phyloP scores from a whole-genome alignment of 1,140 invertebrate genomes.

The Drosophila ironensis region DNA sequence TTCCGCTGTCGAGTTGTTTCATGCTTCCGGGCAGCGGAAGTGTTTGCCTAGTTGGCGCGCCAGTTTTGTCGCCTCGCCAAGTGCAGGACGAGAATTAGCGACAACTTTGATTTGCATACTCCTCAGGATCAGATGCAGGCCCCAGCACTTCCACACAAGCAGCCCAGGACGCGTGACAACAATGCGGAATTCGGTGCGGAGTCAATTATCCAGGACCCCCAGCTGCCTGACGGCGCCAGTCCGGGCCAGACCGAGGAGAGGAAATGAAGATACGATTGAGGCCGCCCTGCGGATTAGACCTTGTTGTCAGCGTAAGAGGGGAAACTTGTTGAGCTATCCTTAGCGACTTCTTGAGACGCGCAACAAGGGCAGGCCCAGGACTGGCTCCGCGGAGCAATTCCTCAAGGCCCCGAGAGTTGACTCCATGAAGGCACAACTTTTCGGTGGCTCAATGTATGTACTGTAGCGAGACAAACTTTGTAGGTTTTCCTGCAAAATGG shows the following conservation, averaged over 20 bases:
- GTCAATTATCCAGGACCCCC: slow-evolving; percentile 77
- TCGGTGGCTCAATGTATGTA: slow-evolving; percentile 4
- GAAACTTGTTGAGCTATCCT: slow-evolving; percentile 67
- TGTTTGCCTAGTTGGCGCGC: slow-evolving; percentile 79
- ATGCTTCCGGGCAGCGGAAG: slow-evolving; percentile 78
- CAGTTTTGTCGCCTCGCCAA: slow-evolving; percentile 73
- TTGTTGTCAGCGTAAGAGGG: slow-evolving; percentile 38
- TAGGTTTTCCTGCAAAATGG: slow-evolving; percentile 70
- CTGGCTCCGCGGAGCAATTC: slow-evolving; percentile 53
- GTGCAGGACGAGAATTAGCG: slow-evolving; percentile 39
- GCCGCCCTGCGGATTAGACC: slow-evolving; percentile 17
- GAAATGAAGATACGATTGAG: slow-evolving; percentile 71
- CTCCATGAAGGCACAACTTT: slow-evolving; percentile 25
- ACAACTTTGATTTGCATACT: slow-evolving; percentile 75
- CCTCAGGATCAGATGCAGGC: slow-evolving; percentile 12
- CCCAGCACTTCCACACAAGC: not conserved
- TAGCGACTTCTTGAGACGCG: slow-evolving; percentile 12
- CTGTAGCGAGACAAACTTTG: slow-evolving; percentile 58
- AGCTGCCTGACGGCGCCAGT: slow-evolving; percentile 45
- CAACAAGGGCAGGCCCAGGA: not conserved
- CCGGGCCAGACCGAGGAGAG: slow-evolving; percentile 24
- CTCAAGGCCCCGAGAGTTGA: slow-evolving; percentile 60
- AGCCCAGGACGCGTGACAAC: slow-evolving; percentile 59
- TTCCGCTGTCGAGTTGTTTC: slow-evolving; percentile 80
- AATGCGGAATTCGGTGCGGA: slow-evolving; percentile 68